Conservation (phyloP, 2,797 vertebrate genomes). For the Phrynocephalus vlangalii region DNA sequence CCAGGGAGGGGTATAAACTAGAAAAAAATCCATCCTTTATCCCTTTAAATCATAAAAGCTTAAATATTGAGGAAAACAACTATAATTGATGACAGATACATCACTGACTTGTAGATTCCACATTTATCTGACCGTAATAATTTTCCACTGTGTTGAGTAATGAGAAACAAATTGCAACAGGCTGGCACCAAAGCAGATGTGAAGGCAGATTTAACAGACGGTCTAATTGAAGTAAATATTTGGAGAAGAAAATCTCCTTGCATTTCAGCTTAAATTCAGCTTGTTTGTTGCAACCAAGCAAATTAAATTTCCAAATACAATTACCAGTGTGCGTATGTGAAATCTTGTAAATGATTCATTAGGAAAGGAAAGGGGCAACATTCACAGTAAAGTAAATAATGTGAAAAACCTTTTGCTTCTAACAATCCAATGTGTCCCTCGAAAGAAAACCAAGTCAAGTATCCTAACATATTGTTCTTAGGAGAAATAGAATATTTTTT, state of each 20-base stretch:
- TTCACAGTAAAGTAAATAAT: slow-evolving; percentile 56
- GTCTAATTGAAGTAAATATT: slow-evolving; percentile 54
- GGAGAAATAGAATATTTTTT: slow-evolving; percentile 29
- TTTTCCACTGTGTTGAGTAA: slow-evolving; percentile 27
- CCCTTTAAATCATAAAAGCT: slow-evolving; percentile 25
- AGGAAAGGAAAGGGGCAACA: slow-evolving; percentile 37
- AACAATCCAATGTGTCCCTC: slow-evolving; percentile 30
- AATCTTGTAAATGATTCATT: slow-evolving; percentile 40
- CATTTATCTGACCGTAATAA: slow-evolving; percentile 27
- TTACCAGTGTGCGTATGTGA: slow-evolving; percentile 35
- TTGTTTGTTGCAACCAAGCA: slow-evolving; percentile 54
- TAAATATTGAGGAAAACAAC: slow-evolving; percentile 4
- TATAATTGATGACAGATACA: slow-evolving; percentile 11
- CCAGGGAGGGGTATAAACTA: background rate
- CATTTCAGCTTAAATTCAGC: slow-evolving; percentile 46
- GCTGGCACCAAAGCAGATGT: slow-evolving; percentile 25
- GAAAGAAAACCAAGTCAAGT: slow-evolving; percentile 32
- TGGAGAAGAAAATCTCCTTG: slow-evolving; percentile 45
- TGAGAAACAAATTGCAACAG: slow-evolving; percentile 38
- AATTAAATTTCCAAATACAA: slow-evolving; percentile 59
- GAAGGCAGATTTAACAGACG: slow-evolving; percentile 46
- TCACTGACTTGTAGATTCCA: background rate
- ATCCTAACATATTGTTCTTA: slow-evolving; percentile 23
- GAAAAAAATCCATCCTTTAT: slow-evolving; percentile 17
- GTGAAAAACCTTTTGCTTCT: slow-evolving; percentile 53